Base-by-base conservation (phyloP, 2,797 vertebrate genomes). In the Falco cherrug region DNA sequence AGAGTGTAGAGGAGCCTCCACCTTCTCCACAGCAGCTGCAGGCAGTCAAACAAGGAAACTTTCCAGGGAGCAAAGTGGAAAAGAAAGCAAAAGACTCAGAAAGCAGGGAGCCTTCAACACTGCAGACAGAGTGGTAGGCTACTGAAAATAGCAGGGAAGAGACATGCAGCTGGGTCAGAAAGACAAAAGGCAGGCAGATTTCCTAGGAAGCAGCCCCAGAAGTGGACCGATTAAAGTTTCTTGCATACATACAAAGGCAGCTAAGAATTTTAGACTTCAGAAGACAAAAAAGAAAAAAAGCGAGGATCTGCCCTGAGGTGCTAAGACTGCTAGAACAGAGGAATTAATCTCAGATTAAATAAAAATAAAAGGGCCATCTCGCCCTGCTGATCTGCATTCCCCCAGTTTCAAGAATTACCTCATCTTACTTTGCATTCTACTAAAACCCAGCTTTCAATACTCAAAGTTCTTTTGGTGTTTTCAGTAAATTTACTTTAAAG, bases 61-160 rank as follows among this genome's bases (percentile, higher is more conserved):
- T 79, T 43, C 61, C 84, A 95, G 19, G 14, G 35, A 90, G 25
- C 4, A 63, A 79, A 92, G 59, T 13, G 14, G 37, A 82, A 75
- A 81, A 80, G 33, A 79, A 26, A 87, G 47, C 29, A 86, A 84
- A 29, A 84, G 21, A 71, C 10, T 5, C 76, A 87, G 86, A 89
- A 90, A 26, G 39, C 56, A 80, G 48, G 39, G 68, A 89, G 70
- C 25, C 69, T 86, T 97, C 83, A 71, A 50, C 33, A 29, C 35
- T 69, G 80, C 70, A 94, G 92, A 88, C 91, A 91, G 92, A 94
- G 84, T 70, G 70, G 88, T 83, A 93, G 74, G 86, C 57, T 93
- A 68, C 90, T 48, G 77, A 95, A 96, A 96, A 93, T 79, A 89
- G 84, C 77, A 69, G 24, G n/a, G 70, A 94, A 93, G 26, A 95